Base-by-base conservation (phyloP, 1,140 invertebrate genomes). In the Maconellicoccus hirsutus region DNA sequence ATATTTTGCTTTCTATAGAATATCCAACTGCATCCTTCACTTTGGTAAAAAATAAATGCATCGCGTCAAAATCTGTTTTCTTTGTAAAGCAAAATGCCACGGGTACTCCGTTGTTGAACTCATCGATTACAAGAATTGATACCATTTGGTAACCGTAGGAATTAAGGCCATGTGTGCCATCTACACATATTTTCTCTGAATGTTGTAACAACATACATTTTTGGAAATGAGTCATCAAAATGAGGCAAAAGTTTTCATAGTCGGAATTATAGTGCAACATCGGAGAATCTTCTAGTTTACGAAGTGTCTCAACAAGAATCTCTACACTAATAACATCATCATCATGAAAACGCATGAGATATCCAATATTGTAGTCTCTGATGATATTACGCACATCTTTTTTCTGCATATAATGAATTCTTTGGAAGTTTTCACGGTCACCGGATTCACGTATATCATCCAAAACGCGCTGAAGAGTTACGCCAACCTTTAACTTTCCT, bases 71-170 rank as follows among this genome's bases (percentile, higher is more conserved):
- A 42, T 73, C 70, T 12, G 42, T 21, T 38, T 70, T 19, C 38
- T 70, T 74, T 14, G 72, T 38, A 6, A 74, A 73, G 52, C 39
- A 71, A 33, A 73, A 74, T 4, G 73, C 72, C n/a, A 70, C 70
- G 26, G 73, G 26, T 0, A 29, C 33, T 22, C 71, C 71, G 1
- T 59, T 63, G 27, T 29, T 59, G 59, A 59, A 71, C 25, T 71
- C 72, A 70, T 74, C 73, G 7, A 74, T 33, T 22, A 59, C 70
- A 0, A 74, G 22, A n/a, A 74, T 4, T 21, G 70, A 73, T 22
- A 59, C 29, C n/a, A 74, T 42, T 25, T 73, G 61, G 70, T 71
- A 69, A 2, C 70, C 52, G 29, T 73, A 69, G 10, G 70, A 21
- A 52, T 59, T 71, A 8, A 69, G 26, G 4, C 66, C 73, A 29